These are phyloP conservation scores for Delichon dasypus DNA, from an alignment of 2,797 vertebrate species.

Conservation along the genomic window DNA sequence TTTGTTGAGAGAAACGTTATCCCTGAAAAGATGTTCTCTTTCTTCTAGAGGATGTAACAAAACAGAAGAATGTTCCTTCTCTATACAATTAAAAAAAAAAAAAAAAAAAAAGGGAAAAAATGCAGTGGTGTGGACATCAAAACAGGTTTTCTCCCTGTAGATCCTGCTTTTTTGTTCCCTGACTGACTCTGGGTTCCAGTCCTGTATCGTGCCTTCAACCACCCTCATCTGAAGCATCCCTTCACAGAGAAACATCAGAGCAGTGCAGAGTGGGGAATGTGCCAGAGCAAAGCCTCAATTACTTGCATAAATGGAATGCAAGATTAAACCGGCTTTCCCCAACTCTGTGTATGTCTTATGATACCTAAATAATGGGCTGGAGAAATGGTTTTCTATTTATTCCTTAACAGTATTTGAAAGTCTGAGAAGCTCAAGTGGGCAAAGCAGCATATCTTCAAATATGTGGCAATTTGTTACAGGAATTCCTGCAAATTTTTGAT, in stretches of 20 bases:
- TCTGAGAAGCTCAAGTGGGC: neutral
- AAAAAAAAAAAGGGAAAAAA: neutral
- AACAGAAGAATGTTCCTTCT: neutral
- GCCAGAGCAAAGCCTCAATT: neutral
- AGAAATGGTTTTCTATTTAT: neutral
- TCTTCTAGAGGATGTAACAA: neutral
- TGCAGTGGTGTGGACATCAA: neutral
- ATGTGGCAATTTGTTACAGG: neutral
- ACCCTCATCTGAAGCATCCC: neutral
- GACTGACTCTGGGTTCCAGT: rapidly evolving
- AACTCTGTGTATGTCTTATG: neutral
- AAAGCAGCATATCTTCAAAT: rapidly evolving
- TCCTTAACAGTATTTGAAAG: neutral
- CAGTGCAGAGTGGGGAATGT: neutral
- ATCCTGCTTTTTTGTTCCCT: neutral
- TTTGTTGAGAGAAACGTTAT: neutral
- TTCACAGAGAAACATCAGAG: neutral
- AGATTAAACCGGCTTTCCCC: neutral
- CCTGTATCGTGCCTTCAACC: neutral
- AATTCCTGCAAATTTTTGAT: neutral
- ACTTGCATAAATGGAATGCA: neutral
- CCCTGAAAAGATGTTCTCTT: neutral
- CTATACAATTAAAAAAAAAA: neutral
- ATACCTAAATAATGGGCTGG: neutral
- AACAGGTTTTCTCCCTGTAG: neutral